Conservation (phyloP, 1,140 invertebrate species). For the Drosophila kurseongensis region DNA sequence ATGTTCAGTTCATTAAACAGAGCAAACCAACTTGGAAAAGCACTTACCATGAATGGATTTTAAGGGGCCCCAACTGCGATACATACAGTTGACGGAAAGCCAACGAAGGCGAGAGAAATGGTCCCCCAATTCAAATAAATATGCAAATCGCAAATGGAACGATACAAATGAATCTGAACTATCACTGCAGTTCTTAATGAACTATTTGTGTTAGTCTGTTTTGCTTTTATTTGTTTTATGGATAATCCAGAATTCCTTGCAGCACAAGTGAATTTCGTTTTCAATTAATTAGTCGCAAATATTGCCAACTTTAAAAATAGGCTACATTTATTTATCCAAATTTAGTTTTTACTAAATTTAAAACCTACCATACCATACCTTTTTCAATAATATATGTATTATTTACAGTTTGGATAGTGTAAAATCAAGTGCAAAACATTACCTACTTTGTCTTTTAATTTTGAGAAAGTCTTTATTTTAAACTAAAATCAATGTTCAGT, state of each 20-base stretch:
- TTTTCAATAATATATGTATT: too few species aligned
- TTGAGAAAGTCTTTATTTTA: too few species aligned
- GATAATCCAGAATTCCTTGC: conserved; percentile 7
- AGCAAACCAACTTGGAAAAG: conserved; percentile 66
- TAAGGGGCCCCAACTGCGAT: conserved; percentile 18
- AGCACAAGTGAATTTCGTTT: background rate
- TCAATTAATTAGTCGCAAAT: background rate
- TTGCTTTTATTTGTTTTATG: conserved; percentile 21
- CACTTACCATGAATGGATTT: conserved; percentile 60
- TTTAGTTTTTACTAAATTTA: too few species aligned
- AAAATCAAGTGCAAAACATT: too few species aligned
- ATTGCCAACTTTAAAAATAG: too few species aligned
- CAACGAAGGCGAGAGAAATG: background rate
- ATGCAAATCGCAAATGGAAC: conserved; percentile 47
- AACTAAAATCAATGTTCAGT: too few species aligned
- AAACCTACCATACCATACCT: too few species aligned
- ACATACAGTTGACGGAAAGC: conserved; percentile 3
- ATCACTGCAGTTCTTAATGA: conserved; percentile 30
- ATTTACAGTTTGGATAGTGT: too few species aligned
- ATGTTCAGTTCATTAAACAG: conserved; percentile 78
- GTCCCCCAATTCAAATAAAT: conserved; percentile 29
- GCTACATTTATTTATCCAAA: too few species aligned
- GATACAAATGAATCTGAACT: conserved; percentile 14
- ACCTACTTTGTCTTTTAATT: too few species aligned
- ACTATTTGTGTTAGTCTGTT: conserved; percentile 16